These are phyloP conservation scores for Drosophila tristis DNA, from an alignment of 1,140 invertebrate genomes.

Conservation along the genomic window DNA sequence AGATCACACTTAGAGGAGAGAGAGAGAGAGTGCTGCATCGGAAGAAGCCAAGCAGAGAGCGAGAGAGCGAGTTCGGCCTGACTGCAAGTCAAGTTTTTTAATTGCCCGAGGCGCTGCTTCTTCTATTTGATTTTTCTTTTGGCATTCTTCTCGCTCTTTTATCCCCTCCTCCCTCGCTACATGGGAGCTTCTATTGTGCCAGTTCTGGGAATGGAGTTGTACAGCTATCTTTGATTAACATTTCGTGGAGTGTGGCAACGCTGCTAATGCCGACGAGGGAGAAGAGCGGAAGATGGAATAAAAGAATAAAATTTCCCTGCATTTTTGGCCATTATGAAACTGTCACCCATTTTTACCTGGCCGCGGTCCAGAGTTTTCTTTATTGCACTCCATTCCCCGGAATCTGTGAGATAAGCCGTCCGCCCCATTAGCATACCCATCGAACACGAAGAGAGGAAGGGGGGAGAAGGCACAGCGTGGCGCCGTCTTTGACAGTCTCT, in stretches of 20 bases:
- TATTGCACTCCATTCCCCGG: conserved; percentile 51
- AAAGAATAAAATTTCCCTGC: conserved; percentile 15
- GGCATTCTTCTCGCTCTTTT: conserved; percentile 33
- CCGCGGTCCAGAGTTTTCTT: conserved; percentile 55
- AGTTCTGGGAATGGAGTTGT: conserved; percentile 78
- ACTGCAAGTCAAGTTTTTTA: conserved; percentile 58
- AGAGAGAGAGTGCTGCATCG: conserved; percentile 3
- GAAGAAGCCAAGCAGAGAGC: conserved; percentile 18
- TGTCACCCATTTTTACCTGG: conserved; percentile 68
- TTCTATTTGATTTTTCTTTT: conserved; percentile 62
- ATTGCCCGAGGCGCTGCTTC: conserved; percentile 61
- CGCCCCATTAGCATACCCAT: conserved; percentile 64
- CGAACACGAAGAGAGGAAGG: conserved; percentile 12
- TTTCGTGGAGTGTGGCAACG: conserved; percentile 36
- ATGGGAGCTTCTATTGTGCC: conserved; percentile 67
- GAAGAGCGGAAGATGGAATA: conserved; percentile 6
- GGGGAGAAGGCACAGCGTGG: conserved; percentile 9
- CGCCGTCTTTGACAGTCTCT: too few relatives aligned
- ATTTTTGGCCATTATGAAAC: conserved; percentile 68
- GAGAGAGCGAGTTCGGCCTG: conserved; percentile 7
- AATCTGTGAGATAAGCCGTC: conserved; percentile 45
- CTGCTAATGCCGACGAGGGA: not conserved
- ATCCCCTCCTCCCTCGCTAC: conserved; percentile 35
- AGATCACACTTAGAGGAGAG: too few relatives aligned
- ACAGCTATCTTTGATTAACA: conserved; percentile 81